Evolutionary conservation across 2,888 invertebrate species (phyloP).

Genomic region (Drosophila algonquin): DNA sequence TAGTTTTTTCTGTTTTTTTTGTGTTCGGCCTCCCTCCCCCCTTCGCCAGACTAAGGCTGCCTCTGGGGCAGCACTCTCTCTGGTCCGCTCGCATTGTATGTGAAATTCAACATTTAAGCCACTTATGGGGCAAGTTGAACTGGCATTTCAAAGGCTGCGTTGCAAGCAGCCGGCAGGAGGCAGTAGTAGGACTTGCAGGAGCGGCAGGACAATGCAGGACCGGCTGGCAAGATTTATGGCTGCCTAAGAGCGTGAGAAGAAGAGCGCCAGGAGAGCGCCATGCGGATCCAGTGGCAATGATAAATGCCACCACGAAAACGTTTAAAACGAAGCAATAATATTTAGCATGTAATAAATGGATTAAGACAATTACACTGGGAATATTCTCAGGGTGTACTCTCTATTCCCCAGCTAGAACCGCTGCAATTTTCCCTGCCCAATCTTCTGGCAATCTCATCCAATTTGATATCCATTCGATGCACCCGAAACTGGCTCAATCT

Average conservation of each 20-base stretch:
- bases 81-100: slow-evolving; percentile 69
- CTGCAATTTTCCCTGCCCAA: background rate
- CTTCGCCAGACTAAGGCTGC: background rate
- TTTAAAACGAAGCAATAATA: slow-evolving; percentile 71
- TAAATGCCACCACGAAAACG: slow-evolving; percentile 56
- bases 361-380: slow-evolving; percentile 7
- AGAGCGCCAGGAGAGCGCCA: slow-evolving; percentile 3
- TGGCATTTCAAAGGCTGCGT: slow-evolving; percentile 77
- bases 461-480: slow-evolving; percentile 6
- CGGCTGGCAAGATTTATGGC: slow-evolving; percentile 73
- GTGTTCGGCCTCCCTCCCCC: background rate
- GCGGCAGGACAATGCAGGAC: slow-evolving; percentile 70
- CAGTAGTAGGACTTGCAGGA: slow-evolving; percentile 16
- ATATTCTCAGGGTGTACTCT: background rate
- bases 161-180: slow-evolving; percentile 8
- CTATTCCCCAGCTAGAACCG: background rate
- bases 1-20: slow-evolving; percentile 28
- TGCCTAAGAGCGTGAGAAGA: slow-evolving; percentile 40
- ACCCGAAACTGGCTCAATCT: slow-evolving; percentile 39
- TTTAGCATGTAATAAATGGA: slow-evolving; percentile 69
- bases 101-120: slow-evolving; percentile 80
- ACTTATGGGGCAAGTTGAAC: slow-evolving; percentile 79
- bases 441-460: background rate
- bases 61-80: slow-evolving; percentile 5
- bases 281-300: slow-evolving; percentile 41